A percentile compares a stretch with the other conserved stretches of the same genome.
phyloP scores from a whole-genome alignment of 2,797 vertebrate genomes.

The Myotis pilosus region DNA sequence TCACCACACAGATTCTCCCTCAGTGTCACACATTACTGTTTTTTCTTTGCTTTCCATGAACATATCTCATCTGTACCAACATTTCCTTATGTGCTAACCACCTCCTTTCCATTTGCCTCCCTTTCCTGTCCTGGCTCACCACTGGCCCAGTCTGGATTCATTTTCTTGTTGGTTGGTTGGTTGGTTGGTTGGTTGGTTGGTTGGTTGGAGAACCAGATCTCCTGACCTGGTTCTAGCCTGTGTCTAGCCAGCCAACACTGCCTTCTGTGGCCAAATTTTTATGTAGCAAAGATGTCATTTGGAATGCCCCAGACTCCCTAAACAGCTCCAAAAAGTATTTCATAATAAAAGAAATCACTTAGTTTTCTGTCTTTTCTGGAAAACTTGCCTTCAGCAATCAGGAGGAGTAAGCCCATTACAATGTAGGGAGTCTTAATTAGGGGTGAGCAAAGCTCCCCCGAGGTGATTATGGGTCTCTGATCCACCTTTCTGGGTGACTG shows the following conservation, averaged over 20 bases:
- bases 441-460: neutral
- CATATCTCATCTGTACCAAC: neutral
- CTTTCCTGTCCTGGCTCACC: neutral
- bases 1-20: neutral
- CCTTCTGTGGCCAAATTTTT: constrained; percentile 37
- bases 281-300: neutral
- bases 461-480: neutral
- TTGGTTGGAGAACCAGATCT: neutral
- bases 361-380: neutral
- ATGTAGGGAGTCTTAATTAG: neutral
- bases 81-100: neutral
- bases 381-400: constrained; percentile 30
- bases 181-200: neutral
- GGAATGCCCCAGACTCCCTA: neutral
- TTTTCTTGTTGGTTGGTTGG: neutral
- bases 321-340: neutral
- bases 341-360: neutral
- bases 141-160: neutral
- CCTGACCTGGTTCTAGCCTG: neutral
- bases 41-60: neutral
- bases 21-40: neutral
- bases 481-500: neutral
- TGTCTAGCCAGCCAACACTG: neutral
- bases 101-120: neutral
- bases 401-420: neutral